These are phyloP conservation scores for Vipera ursinii DNA, from an alignment of 2,797 vertebrate species.

Conservation along the genomic window DNA sequence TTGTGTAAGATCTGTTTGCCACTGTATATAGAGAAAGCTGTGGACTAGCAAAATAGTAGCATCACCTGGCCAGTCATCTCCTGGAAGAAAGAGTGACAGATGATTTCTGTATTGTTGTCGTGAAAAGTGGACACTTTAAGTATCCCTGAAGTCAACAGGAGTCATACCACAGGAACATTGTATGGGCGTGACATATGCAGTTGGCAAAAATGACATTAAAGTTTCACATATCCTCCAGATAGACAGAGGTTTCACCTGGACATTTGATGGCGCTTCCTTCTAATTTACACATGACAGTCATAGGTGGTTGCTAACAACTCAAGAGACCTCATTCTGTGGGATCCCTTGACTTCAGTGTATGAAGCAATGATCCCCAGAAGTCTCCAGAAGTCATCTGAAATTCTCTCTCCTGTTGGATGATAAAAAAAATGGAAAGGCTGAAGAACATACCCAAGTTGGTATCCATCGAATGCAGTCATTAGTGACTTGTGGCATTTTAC, in stretches of 20 bases:
- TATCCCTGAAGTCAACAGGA: background rate
- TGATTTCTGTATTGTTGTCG: no score
- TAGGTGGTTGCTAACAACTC: background rate
- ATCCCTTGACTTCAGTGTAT: background rate
- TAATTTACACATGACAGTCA: background rate
- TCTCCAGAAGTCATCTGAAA: background rate
- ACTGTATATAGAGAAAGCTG: background rate
- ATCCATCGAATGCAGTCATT: background rate
- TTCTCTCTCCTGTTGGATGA: background rate
- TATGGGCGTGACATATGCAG: background rate
- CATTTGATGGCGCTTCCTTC: background rate
- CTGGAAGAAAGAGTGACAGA: no score
- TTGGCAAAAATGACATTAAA: background rate
- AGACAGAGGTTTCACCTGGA: background rate
- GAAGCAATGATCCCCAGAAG: background rate
- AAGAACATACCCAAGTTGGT: background rate
- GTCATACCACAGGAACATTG: background rate
- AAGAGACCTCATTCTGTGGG: background rate
- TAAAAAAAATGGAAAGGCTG: background rate
- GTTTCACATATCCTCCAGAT: background rate
- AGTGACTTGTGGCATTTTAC: background rate
- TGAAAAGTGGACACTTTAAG: no score
- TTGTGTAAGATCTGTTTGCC: background rate
- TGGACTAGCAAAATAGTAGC: background rate
- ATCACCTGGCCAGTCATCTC: no score